Percentiles rank a stretch among this genome's conserved stretches.
Conservation (phyloP, 2,888 invertebrate genomes). For the Alcis repandata region DNA sequence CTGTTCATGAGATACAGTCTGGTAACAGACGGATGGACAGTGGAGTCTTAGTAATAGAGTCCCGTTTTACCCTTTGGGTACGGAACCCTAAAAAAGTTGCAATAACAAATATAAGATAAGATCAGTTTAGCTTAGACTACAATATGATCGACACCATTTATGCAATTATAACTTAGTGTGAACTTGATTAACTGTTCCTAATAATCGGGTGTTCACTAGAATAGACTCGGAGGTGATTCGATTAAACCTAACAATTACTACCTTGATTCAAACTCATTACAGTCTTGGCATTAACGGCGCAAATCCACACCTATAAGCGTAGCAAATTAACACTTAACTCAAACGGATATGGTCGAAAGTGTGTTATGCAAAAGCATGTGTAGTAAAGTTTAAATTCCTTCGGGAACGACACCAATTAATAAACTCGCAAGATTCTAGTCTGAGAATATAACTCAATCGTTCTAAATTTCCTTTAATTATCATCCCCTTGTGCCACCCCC, state of each 20-base stretch:
- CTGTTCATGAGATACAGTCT: too few species aligned
- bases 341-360: constrained; percentile 27
- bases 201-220: not conserved
- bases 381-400: constrained; percentile 34
- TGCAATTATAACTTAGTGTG: not conserved
- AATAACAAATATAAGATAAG: too few species aligned
- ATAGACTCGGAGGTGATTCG: constrained; percentile 6
- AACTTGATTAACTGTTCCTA: not conserved
- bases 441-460: constrained; percentile 47
- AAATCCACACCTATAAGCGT: not conserved
- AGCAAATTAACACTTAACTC: constrained; percentile 22
- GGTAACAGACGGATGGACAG: too few species aligned
- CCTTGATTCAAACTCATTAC: constrained; percentile 16
- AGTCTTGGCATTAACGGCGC: constrained; percentile 10
- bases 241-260: constrained; percentile 31
- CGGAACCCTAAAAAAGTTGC: too few species aligned
- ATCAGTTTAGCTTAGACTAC: too few species aligned
- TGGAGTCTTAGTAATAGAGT: too few species aligned
- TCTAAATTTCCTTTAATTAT: constrained; percentile 49
- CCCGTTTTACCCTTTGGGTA: too few species aligned
- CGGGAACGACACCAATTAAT: constrained; percentile 40
- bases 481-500: constrained; percentile 22
- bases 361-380: constrained; percentile 9
- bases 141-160: too few species aligned
- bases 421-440: constrained; percentile 39